Evolutionary conservation across 2,113 vertebrate genomes (phyloP), one percentile per base, ranked within the genome.

Genomic region (Plotosus lineatus): DNA sequence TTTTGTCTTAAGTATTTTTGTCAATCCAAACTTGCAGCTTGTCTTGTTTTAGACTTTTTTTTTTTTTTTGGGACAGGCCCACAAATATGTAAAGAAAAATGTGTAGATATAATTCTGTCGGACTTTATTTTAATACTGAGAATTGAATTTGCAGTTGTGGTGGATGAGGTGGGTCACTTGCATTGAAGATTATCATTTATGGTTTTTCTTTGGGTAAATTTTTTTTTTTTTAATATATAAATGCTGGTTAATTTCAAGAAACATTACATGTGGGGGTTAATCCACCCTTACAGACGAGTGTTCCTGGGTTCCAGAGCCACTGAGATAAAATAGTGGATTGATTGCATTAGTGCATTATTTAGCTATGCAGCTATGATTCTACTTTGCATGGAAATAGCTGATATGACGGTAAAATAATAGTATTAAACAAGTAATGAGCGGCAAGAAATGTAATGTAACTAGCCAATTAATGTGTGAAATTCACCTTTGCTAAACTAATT

Each of bases 1-100:
- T 90, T 78, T 36, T 90, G 87, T 91, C 86, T 88, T 63, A 88
- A 89, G 85, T 93, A 89, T 91, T 93, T 91, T 91, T 92, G 90
- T 89, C 90, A 88, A 81, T 82, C 40, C 31, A 50, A 68, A 53
- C 48, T 60, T 75, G 21, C 19, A 31, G 15, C 77, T 31, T 86
- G 12, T 83, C 77, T 82, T 82, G 14, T 19, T 78, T 68, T 28
- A 19, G 15, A 17, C 63, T 10, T 63, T 56, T 76, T 14, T 76
- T 60, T 60, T 28, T 36, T 31, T 61, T 28, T 14, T 61, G 8
- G 6, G 4, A 33, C 31, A 53, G 19, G 50, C 9, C 44, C 2
- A 71, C 40, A 36, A 66, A n/a, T 10, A 7, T 46, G 44, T 46
- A 46, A 46, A 46, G 44, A 12, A 12, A 46, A 36, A 26, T 11